Evolutionary conservation across 2,888 invertebrate species (phyloP).

Genomic region (Nesidiocoris tenuis): DNA sequence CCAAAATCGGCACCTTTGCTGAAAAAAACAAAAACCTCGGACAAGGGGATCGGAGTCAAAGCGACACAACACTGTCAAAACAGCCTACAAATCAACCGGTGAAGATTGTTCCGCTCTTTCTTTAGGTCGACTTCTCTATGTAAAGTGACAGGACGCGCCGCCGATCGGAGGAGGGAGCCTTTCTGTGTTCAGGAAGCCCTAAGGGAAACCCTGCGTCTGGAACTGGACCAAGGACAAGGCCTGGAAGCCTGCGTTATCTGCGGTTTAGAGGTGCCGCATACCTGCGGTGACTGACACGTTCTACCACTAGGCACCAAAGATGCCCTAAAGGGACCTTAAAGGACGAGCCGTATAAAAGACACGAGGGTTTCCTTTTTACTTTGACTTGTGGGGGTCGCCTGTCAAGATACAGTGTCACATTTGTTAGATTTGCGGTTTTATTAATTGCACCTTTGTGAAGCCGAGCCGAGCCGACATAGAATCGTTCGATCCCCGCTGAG

Average conservation of each 20-base stretch:
- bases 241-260: neutral
- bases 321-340: too few relatives aligned
- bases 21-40: neutral
- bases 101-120: neutral
- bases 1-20: slow-evolving; percentile 38
- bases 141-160: neutral
- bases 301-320: too few relatives aligned
- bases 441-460: neutral
- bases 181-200: neutral
- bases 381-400: too few relatives aligned
- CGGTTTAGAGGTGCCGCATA: neutral
- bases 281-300: neutral
- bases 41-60: neutral
- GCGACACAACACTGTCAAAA: slow-evolving; percentile 37
- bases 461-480: neutral
- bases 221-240: too few relatives aligned
- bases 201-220: neutral
- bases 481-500: neutral
- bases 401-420: neutral
- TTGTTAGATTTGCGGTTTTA: neutral
- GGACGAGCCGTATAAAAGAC: too few relatives aligned
- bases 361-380: too few relatives aligned
- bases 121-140: neutral
- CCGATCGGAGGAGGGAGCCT: neutral
- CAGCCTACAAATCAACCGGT: slow-evolving; percentile 34